Evolutionary conservation across 2,113 vertebrate genomes (phyloP).

Genomic region (Lagopus leucura): DNA sequence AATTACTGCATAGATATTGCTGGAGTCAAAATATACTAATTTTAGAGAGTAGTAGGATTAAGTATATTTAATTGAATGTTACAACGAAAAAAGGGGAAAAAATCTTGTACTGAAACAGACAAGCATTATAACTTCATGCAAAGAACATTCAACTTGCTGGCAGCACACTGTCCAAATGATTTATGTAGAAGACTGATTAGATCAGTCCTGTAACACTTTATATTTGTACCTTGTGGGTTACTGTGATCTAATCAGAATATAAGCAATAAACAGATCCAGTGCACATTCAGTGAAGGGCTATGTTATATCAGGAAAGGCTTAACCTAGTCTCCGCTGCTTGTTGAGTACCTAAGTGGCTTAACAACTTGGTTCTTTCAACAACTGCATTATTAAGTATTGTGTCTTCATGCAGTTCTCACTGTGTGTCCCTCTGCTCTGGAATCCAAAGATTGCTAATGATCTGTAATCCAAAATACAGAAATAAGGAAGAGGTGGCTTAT

Average conservation of each 20-base stretch:
- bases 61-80: not conserved
- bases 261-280: not conserved
- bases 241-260: not conserved
- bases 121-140: accelerated
- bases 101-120: not conserved
- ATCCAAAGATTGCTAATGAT: conserved; percentile 36
- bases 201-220: not conserved
- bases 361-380: not conserved
- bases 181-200: not conserved
- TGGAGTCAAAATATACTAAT: not conserved
- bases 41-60: not conserved
- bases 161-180: not conserved
- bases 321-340: not conserved
- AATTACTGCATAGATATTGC: not conserved
- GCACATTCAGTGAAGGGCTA: conserved; percentile 23
- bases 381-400: not conserved
- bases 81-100: not conserved
- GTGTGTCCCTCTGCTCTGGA: not conserved
- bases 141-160: not conserved
- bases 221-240: not conserved
- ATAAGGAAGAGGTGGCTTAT: conserved; percentile 15
- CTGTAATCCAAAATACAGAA: conserved; percentile 60
- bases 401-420: not conserved
- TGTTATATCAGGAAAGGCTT: not conserved
- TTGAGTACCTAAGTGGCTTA: conserved; percentile 58